Evolutionary conservation across 2,797 vertebrate genomes (phyloP).

Genomic region (Tympanoctomys barrerae): DNA sequence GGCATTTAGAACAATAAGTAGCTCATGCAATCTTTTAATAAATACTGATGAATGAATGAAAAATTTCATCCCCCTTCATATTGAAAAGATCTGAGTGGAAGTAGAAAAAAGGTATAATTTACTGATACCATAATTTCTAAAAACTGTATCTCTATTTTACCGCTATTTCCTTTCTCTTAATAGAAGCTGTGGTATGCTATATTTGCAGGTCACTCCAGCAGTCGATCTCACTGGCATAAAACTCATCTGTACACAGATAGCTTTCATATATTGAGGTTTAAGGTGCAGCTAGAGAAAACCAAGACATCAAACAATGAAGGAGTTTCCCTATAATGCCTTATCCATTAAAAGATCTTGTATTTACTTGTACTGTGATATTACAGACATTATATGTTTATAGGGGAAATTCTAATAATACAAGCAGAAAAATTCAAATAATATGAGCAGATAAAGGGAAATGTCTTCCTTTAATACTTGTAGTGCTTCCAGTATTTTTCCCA

Average conservation of each 20-base stretch:
- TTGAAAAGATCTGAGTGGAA: background rate
- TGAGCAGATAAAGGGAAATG: background rate
- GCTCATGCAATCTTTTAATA: background rate
- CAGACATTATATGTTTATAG: background rate
- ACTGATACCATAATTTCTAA: background rate
- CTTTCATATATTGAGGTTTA: background rate
- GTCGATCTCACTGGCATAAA: background rate
- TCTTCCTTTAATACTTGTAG: background rate
- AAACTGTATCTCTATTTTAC: background rate
- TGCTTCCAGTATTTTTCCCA: slow-evolving; percentile 8
- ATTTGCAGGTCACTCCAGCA: background rate
- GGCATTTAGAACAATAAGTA: background rate
- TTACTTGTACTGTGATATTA: slow-evolving; percentile 18
- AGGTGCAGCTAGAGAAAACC: background rate
- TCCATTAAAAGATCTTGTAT: background rate
- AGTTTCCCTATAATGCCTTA: background rate
- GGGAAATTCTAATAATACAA: background rate
- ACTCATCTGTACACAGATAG: background rate
- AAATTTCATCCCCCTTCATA: background rate
- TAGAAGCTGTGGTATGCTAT: background rate
- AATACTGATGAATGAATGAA: background rate
- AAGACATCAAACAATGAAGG: background rate
- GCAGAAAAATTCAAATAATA: background rate
- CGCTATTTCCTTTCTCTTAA: background rate
- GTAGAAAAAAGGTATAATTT: background rate